These are phyloP conservation scores for Dendrolimus pini DNA, from an alignment of 2,888 invertebrate species.

Conservation along the genomic window DNA sequence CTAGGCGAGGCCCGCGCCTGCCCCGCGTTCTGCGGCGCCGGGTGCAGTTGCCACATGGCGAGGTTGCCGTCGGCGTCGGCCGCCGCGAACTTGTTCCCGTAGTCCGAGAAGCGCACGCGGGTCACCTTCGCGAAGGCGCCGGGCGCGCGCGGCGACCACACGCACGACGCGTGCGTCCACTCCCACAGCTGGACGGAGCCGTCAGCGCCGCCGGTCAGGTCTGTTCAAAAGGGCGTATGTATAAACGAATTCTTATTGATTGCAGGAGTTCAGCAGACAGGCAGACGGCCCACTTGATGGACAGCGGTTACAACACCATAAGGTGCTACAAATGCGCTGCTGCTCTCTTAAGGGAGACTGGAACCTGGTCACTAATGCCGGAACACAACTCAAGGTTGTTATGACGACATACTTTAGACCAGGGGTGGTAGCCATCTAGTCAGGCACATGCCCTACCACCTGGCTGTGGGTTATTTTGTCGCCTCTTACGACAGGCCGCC, in stretches of 20 bases:
- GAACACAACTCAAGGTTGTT: too few relatives aligned
- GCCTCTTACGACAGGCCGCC: too few relatives aligned
- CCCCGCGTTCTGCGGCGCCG: conserved; percentile 70
- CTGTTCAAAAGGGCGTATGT: conserved; percentile 47
- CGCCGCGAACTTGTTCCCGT: conserved; percentile 99
- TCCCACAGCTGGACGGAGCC: conserved; percentile 98
- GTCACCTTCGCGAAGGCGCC: conserved; percentile 98
- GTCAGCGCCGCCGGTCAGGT: conserved; percentile 96
- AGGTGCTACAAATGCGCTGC: too few relatives aligned
- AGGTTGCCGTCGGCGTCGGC: conserved; percentile 98
- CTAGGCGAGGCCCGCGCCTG: conserved; percentile 77
- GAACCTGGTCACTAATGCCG: too few relatives aligned
- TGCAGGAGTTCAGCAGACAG: too few relatives aligned
- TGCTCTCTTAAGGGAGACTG: too few relatives aligned
- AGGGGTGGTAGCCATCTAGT: too few relatives aligned
- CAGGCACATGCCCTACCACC: too few relatives aligned
- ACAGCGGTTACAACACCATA: too few relatives aligned
- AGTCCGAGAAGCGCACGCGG: conserved; percentile 95
- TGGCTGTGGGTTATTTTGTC: too few relatives aligned
- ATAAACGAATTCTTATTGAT: conserved; percentile 1
- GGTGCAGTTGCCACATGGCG: conserved; percentile 95
- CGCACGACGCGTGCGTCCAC: conserved; percentile 96
- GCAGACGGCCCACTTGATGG: too few relatives aligned
- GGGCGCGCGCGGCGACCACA: conserved; percentile 92
- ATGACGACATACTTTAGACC: too few relatives aligned